Percentiles rank a stretch among this genome's conserved stretches.
Evolutionary conservation across 23 tunicate genomes (phyloP).

Genomic region (Ciona savignyi): DNA sequence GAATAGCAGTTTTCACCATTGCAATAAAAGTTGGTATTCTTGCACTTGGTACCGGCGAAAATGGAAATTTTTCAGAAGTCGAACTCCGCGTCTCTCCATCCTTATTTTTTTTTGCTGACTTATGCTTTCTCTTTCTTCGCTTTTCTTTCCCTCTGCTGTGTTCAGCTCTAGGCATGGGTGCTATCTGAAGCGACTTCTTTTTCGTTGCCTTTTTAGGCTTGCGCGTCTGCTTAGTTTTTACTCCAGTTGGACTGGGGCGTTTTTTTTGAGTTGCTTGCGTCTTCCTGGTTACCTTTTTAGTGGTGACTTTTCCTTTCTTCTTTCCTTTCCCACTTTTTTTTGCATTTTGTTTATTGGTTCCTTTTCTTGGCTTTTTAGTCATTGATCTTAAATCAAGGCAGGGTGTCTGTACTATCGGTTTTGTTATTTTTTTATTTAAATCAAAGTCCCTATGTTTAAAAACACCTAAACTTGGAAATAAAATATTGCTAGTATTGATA

Average conservation of each 20-base stretch:
- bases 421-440: not conserved
- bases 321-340: not conserved
- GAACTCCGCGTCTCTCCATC: not conserved
- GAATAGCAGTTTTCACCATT: slow-evolving; percentile 89
- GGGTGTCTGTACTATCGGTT: not conserved
- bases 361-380: not conserved
- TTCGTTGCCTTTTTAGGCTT: not conserved
- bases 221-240: not conserved
- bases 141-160: not conserved
- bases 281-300: not conserved
- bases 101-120: not conserved
- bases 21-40: slow-evolving; percentile 61
- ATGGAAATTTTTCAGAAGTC: not conserved
- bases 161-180: slow-evolving; percentile 18
- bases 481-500: not conserved
- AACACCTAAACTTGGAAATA: not conserved
- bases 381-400: not conserved
- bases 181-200: not conserved
- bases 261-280: not conserved
- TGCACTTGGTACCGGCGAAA: slow-evolving; percentile 44
- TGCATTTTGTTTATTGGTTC: not conserved
- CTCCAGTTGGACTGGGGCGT: not conserved
- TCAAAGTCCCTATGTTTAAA: not conserved
- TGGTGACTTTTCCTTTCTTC: not conserved
- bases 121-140: not conserved